phyloP scores from a whole-genome alignment of 92 coral and sea anemone genomes.

The Anthopleura xanthogrammica region DNA sequence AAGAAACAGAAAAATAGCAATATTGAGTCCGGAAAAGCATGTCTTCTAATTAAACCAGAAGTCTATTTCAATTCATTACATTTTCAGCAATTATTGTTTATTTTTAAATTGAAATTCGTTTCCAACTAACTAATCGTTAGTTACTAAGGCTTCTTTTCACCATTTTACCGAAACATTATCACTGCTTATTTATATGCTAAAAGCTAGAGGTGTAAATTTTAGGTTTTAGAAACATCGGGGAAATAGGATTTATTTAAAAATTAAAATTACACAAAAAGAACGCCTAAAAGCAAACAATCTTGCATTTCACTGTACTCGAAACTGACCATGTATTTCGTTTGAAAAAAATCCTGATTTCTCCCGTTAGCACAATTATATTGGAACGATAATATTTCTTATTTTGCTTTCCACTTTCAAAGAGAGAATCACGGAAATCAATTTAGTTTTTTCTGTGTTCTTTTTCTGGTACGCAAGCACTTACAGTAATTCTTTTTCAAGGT shows the following conservation, averaged over 20 bases:
- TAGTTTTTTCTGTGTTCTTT: neutral
- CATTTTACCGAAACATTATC: too few species aligned
- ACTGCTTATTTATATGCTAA: too few species aligned
- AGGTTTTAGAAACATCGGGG: neutral
- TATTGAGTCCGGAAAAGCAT: neutral
- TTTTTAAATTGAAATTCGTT: neutral
- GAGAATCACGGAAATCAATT: neutral
- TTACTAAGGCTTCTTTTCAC: neutral
- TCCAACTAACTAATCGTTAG: too few species aligned
- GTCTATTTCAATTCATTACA: neutral
- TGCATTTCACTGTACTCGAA: neutral
- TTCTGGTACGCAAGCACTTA: neutral
- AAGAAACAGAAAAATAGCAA: neutral
- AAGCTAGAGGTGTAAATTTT: neutral
- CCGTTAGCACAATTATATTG: neutral
- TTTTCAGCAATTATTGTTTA: neutral
- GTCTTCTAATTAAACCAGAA: neutral
- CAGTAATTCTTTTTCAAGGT: neutral
- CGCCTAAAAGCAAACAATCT: neutral
- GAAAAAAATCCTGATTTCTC: too few species aligned
- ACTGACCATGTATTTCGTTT: neutral
- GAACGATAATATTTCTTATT: neutral
- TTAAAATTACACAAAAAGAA: neutral
- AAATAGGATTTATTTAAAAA: neutral
- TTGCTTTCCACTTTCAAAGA: neutral